Evolutionary conservation across 2,888 invertebrate genomes (phyloP).

Genomic region (Liodrosophila aerea): DNA sequence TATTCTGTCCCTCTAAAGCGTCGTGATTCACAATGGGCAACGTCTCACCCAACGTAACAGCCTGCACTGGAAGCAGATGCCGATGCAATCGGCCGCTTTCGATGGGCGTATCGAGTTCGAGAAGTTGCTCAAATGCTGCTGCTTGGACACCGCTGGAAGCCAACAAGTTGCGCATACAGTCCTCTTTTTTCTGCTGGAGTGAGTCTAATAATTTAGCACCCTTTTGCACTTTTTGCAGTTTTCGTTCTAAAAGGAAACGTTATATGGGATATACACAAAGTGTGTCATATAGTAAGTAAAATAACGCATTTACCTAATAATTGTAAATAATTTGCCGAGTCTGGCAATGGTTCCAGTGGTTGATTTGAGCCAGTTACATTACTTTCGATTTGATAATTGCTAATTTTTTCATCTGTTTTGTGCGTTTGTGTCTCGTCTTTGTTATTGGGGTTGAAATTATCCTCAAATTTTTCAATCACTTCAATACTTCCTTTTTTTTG

Average conservation of each 20-base stretch:
- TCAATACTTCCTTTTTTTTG: conserved; percentile 25
- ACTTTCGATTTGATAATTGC: conserved; percentile 17
- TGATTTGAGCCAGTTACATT: conserved; percentile 38
- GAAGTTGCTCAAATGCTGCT: conserved; percentile 51
- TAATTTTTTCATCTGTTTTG: conserved; percentile 6
- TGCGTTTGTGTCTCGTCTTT: conserved; percentile 18
- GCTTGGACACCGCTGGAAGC: conserved; percentile 64
- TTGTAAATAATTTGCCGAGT: conserved; percentile 83
- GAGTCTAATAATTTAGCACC: conserved; percentile 83
- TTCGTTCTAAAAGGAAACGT: conserved; percentile 75
- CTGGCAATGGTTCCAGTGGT: conserved; percentile 82
- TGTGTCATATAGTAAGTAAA: not conserved
- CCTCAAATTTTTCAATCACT: conserved; percentile 50
- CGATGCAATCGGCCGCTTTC: conserved; percentile 82
- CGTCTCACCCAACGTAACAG: conserved; percentile 83
- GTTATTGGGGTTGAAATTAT: conserved; percentile 49
- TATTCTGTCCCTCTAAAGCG: conserved; percentile 80
- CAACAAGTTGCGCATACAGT: conserved; percentile 83
- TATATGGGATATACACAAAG: too few relatives aligned
- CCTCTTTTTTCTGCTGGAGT: conserved; percentile 83
- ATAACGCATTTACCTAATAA: conserved; percentile 85
- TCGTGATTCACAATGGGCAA: conserved; percentile 84
- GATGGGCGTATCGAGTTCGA: conserved; percentile 82
- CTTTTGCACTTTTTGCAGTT: conserved; percentile 83
- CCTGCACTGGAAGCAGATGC: conserved; percentile 83